Conservation (phyloP, 1,140 invertebrate species). For the Drosophila punjabiensis region DNA sequence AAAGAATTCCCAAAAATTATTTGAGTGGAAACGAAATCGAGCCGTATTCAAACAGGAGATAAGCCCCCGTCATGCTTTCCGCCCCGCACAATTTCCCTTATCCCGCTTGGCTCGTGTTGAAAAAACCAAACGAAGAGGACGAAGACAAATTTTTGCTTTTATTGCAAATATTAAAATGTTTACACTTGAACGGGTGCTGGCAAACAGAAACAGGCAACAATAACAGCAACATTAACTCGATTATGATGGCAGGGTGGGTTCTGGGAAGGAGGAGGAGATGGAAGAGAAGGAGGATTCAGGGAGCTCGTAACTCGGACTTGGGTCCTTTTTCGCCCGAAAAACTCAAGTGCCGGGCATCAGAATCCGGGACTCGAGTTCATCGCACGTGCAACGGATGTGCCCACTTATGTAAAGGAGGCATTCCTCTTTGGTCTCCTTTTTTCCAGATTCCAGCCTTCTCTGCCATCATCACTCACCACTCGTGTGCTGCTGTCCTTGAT, state of each 20-base stretch:
- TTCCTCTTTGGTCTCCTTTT: slow-evolving; percentile 5
- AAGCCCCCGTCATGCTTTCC: slow-evolving; percentile 9
- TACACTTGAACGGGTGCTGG: slow-evolving; percentile 63
- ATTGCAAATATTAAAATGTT: slow-evolving; percentile 80
- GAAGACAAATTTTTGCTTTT: slow-evolving; percentile 56
- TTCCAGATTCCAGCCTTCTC: slow-evolving; percentile 1
- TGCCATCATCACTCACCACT: slow-evolving; percentile 3
- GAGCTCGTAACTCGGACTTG: slow-evolving; percentile 2
- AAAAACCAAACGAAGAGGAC: slow-evolving; percentile 19
- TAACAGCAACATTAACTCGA: slow-evolving; percentile 68
- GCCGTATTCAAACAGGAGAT: slow-evolving; percentile 67
- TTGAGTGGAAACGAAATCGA: slow-evolving; percentile 72
- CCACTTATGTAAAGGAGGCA: slow-evolving; percentile 44
- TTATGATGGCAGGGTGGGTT: slow-evolving; percentile 60
- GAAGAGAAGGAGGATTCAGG: neutral
- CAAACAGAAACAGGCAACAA: slow-evolving; percentile 55
- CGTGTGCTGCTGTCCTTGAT: neutral
- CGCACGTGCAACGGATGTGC: slow-evolving; percentile 56
- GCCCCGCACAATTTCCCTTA: neutral
- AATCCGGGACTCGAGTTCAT: slow-evolving; percentile 17
- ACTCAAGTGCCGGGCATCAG: slow-evolving; percentile 18
- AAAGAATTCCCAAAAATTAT: slow-evolving; percentile 57
- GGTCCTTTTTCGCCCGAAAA: slow-evolving; percentile 10
- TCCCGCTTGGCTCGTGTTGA: slow-evolving; percentile 10
- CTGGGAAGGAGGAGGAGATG: neutral